Conservation (phyloP, 1,140 invertebrate species). For the Asbolus verrucosus region DNA sequence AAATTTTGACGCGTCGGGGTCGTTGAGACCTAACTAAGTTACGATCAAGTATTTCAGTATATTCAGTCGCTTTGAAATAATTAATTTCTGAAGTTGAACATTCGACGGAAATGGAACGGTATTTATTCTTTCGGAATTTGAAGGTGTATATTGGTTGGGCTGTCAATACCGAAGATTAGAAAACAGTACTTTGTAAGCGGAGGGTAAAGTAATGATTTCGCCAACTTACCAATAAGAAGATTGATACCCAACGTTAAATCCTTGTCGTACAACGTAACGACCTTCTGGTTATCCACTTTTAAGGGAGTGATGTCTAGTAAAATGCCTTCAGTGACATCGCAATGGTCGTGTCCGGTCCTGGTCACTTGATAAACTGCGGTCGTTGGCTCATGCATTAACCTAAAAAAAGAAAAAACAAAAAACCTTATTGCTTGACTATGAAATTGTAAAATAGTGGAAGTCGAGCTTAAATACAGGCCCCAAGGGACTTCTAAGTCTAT, state of each 20-base stretch:
- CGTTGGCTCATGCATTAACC: slow-evolving; percentile 64
- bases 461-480: slow-evolving; percentile 29
- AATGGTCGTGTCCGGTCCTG: slow-evolving; percentile 74
- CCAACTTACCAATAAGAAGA: slow-evolving; percentile 73
- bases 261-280: slow-evolving; percentile 77
- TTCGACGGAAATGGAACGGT: too few relatives aligned
- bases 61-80: slow-evolving; percentile 2
- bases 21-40: slow-evolving; percentile 34
- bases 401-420: slow-evolving; percentile 56
- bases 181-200: slow-evolving; percentile 39
- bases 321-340: slow-evolving; percentile 74
- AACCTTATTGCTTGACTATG: slow-evolving; percentile 22
- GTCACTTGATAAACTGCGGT: slow-evolving; percentile 76
- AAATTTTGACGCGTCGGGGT: slow-evolving; percentile 31
- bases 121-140: slow-evolving; percentile 11
- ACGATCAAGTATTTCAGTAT: slow-evolving; percentile 31
- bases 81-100: background rate
- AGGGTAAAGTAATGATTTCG: slow-evolving; percentile 26
- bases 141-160: background rate
- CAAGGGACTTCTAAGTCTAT: slow-evolving; percentile 15
- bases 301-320: slow-evolving; percentile 75
- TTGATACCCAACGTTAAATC: slow-evolving; percentile 77
- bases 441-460: slow-evolving; percentile 37
- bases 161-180: slow-evolving; percentile 14
- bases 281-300: slow-evolving; percentile 71